Conservation (phyloP, 2,113 vertebrate species). For the Perccottus glenii region DNA sequence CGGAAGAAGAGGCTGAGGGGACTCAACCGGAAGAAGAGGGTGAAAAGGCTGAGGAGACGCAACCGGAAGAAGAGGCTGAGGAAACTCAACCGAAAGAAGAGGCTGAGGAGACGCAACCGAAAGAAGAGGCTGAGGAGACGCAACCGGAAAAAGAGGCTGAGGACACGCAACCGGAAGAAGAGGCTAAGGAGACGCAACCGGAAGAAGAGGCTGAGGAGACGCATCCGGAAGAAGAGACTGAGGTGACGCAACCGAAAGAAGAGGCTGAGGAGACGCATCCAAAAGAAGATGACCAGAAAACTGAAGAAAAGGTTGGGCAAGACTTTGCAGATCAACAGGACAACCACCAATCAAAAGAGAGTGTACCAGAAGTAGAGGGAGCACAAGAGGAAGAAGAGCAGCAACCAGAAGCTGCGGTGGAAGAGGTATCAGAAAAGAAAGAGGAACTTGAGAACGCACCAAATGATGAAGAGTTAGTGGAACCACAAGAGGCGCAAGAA, state of each 20-base stretch:
- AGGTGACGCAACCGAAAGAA: no score
- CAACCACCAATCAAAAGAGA: background rate
- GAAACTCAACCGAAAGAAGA: background rate
- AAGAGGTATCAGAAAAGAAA: background rate
- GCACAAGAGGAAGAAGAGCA: background rate
- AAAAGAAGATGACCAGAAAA: constrained; percentile 13
- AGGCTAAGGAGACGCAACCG: background rate
- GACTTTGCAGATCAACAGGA: background rate
- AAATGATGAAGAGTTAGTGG: background rate
- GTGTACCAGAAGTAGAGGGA: background rate
- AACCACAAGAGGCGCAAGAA: background rate
- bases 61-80: constrained; percentile 6
- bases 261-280: background rate
- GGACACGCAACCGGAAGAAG: background rate
- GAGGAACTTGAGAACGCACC: background rate
- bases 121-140: background rate
- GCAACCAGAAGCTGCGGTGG: background rate
- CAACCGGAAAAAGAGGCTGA: constrained; percentile 3
- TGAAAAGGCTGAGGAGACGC: background rate
- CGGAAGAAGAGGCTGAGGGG: background rate
- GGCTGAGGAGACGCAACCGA: background rate
- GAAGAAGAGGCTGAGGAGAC: constrained; percentile 13
- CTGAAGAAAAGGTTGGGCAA: background rate
- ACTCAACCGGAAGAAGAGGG: constrained; percentile 10
- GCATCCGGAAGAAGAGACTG: constrained; percentile 14